Percentiles rank a stretch among this genome's conserved stretches.
Conservation (phyloP, 2,797 vertebrate species). For the Anguilla marmorata region DNA sequence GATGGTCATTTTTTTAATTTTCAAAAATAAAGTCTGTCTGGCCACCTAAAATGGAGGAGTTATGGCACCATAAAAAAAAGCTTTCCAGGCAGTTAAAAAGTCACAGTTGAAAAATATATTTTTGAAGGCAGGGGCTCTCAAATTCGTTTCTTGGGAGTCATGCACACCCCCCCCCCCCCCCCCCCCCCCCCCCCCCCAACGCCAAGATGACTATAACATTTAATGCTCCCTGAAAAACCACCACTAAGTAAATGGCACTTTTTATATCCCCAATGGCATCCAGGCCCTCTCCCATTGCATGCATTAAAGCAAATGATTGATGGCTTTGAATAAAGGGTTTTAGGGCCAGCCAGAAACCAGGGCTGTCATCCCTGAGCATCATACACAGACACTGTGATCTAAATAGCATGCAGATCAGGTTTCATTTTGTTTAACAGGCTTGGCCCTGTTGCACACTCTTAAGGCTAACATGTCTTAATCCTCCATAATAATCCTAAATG, state of each 20-base stretch:
- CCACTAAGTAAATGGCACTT: slow-evolving; percentile 12
- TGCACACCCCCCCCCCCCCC: not conserved
- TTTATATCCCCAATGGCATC: not conserved
- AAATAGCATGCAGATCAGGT: not conserved
- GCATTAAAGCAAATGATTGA: slow-evolving; percentile 6
- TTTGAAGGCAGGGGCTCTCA: not conserved
- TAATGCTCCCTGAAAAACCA: slow-evolving; percentile 4
- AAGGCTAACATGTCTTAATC: not conserved
- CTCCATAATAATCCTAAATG: not conserved
- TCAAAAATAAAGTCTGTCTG: not conserved
- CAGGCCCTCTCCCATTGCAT: not conserved
- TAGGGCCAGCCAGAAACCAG: not conserved
- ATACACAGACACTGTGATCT: not conserved
- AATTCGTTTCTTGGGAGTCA: not conserved
- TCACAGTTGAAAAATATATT: not conserved
- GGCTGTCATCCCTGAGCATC: not conserved
- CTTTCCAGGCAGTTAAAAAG: slow-evolving; percentile 12
- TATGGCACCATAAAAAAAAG: not conserved
- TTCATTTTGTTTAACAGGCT: not conserved
- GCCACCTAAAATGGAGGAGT: not conserved
- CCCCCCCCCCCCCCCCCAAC: not conserved
- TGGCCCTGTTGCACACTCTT: not conserved
- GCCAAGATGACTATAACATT: not conserved
- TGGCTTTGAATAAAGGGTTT: not conserved
- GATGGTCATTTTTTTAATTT: not conserved